These are phyloP conservation scores for Petroica traversi DNA, from an alignment of 2,113 vertebrate species.

Conservation along the genomic window DNA sequence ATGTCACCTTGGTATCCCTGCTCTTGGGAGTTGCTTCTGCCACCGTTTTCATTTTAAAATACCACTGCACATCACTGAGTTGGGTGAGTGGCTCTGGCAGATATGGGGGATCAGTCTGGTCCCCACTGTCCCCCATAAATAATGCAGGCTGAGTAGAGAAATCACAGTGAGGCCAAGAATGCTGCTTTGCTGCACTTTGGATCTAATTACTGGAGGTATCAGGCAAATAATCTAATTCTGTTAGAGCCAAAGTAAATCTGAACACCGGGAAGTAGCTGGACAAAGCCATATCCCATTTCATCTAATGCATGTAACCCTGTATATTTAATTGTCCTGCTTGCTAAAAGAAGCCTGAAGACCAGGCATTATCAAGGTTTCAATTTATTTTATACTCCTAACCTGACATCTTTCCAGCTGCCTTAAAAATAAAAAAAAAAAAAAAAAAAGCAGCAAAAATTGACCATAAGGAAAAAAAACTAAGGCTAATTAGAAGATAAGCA, in stretches of 20 bases:
- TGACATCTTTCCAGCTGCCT: neutral
- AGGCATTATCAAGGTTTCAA: neutral
- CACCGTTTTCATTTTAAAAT: slow-evolving; percentile 32
- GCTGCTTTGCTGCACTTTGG: neutral
- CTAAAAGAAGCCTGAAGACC: neutral
- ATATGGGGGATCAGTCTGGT: neutral
- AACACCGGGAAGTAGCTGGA: neutral
- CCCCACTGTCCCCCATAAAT: neutral
- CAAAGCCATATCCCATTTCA: slow-evolving; percentile 1
- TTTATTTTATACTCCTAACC: neutral
- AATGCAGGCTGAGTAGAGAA: neutral
- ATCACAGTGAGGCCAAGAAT: neutral
- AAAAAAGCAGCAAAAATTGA: neutral
- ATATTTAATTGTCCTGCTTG: neutral
- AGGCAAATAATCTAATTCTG: neutral
- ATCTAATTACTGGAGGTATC: neutral
- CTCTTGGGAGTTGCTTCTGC: slow-evolving; percentile 46
- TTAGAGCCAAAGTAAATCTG: neutral
- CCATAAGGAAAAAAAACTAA: neutral
- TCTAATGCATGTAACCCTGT: neutral
- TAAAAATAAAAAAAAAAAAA: neutral
- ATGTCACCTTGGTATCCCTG: slow-evolving; percentile 55
- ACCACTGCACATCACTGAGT: neutral
- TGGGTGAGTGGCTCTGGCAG: neutral
- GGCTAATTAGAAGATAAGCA: neutral